Evolutionary conservation across 2,888 invertebrate species (phyloP).

Genomic region (Apodemia mormo): DNA sequence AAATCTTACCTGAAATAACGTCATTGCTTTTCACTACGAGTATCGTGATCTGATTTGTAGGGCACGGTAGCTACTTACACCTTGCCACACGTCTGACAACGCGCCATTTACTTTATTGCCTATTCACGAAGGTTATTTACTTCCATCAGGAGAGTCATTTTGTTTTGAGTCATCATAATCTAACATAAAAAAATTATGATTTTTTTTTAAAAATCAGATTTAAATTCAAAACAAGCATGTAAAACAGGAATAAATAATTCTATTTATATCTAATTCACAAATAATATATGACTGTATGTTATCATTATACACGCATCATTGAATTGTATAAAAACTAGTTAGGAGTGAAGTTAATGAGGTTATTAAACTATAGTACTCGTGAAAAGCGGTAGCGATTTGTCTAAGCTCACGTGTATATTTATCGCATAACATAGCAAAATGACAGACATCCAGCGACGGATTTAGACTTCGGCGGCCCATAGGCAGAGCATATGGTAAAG

Average conservation of each 20-base stretch:
- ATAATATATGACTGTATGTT: conserved; percentile 55
- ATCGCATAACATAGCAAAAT: no score
- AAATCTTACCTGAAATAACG: no score
- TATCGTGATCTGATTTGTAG: no score
- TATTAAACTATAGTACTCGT: conserved; percentile 40
- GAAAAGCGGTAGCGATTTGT: conserved; percentile 23
- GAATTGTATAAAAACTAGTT: conserved; percentile 48
- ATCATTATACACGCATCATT: conserved; percentile 63
- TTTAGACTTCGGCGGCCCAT: no score
- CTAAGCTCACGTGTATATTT: not conserved
- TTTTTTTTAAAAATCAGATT: conserved; percentile 34
- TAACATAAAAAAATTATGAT: conserved; percentile 17
- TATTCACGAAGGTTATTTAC: no score
- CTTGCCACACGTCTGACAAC: no score
- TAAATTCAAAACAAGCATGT: conserved; percentile 47
- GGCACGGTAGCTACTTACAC: no score
- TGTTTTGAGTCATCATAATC: not conserved
- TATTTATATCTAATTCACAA: conserved; percentile 42
- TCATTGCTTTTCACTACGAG: no score
- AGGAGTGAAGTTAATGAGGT: conserved; percentile 47
- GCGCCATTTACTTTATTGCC: no score
- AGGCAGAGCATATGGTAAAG: no score
- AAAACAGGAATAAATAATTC: conserved; percentile 54
- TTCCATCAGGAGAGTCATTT: no score
- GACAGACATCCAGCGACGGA: no score